Conservation (phyloP, 2,113 vertebrate genomes). For the Micromys minutus region DNA sequence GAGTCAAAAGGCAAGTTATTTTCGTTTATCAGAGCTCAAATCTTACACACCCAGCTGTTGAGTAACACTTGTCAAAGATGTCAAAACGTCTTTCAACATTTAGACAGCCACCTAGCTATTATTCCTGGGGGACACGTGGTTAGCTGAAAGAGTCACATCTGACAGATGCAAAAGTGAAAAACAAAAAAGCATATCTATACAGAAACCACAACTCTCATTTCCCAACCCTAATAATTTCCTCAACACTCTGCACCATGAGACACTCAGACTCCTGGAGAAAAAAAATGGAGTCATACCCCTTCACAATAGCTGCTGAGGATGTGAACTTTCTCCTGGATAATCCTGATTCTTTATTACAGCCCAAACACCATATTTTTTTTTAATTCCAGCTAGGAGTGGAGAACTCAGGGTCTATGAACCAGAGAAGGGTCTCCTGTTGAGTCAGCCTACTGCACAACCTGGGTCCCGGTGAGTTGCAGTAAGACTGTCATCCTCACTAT, state of each 20-base stretch:
- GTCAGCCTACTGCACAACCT: not conserved
- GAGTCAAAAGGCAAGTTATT: slow-evolving; percentile 52
- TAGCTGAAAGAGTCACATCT: slow-evolving; percentile 47
- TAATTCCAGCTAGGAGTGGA: slow-evolving; percentile 7
- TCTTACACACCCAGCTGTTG: slow-evolving; percentile 59
- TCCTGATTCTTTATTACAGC: not conserved
- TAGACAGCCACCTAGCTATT: slow-evolving; percentile 67
- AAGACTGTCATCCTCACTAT: not conserved
- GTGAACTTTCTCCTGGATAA: not conserved
- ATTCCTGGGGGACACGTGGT: slow-evolving; percentile 37
- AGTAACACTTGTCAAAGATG: slow-evolving; percentile 71
- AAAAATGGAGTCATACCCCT: not conserved
- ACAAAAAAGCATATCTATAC: not conserved
- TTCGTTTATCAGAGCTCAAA: slow-evolving; percentile 54
- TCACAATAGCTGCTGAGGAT: slow-evolving; percentile 29
- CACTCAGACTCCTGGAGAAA: not conserved
- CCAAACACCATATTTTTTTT: not conserved
- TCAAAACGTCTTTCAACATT: slow-evolving; percentile 73
- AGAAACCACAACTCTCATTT: slow-evolving; percentile 29
- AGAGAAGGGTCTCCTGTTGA: not conserved
- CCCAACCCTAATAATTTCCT: slow-evolving; percentile 2
- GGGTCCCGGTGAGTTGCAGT: not conserved
- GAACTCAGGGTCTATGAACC: slow-evolving; percentile 10
- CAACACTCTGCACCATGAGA: not conserved
- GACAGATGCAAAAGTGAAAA: slow-evolving; percentile 42